phyloP scores from a whole-genome alignment of 2,113 vertebrate species.

The Stigmatopora argus region DNA sequence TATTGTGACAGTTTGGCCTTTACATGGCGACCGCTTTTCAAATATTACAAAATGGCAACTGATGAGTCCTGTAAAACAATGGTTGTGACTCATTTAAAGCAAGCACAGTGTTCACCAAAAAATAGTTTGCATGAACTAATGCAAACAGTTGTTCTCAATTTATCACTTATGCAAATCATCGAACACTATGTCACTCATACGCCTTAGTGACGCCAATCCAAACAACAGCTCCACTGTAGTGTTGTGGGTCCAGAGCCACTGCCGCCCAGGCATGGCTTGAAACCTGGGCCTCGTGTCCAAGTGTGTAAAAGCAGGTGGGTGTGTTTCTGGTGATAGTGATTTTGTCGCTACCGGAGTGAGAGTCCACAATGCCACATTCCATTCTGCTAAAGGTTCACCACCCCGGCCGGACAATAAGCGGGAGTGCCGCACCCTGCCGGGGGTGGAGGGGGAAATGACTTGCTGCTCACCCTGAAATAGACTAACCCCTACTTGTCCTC shows the following conservation, averaged over 20 bases:
- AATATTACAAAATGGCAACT: conserved; percentile 15
- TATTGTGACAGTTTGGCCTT: not conserved
- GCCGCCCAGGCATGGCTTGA: conserved; percentile 42
- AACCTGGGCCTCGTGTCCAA: conserved; percentile 36
- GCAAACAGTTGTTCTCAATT: not conserved
- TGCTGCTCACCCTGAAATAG: conserved; percentile 51
- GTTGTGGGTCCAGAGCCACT: conserved; percentile 10
- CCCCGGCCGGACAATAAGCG: conserved; percentile 55
- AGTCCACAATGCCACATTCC: conserved; percentile 54
- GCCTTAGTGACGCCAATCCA: conserved; percentile 29
- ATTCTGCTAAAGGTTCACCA: conserved; percentile 55
- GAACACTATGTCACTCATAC: conserved; percentile 6
- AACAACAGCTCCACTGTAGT: conserved; percentile 53
- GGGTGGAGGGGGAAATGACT: conserved; percentile 47
- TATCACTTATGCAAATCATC: conserved; percentile 6
- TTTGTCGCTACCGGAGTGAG: conserved; percentile 34
- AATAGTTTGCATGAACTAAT: conserved; percentile 17
- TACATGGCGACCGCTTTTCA: not conserved
- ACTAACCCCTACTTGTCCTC: conserved; percentile 14
- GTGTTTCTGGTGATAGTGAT: conserved; percentile 18
- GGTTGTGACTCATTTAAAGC: not conserved
- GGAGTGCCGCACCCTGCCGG: conserved; percentile 46
- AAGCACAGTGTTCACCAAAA: not conserved
- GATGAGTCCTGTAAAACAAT: not conserved
- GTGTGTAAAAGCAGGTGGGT: conserved; percentile 7